phyloP scores from a whole-genome alignment of 2,797 vertebrate species.

The Notoglanidium macrostoma region DNA sequence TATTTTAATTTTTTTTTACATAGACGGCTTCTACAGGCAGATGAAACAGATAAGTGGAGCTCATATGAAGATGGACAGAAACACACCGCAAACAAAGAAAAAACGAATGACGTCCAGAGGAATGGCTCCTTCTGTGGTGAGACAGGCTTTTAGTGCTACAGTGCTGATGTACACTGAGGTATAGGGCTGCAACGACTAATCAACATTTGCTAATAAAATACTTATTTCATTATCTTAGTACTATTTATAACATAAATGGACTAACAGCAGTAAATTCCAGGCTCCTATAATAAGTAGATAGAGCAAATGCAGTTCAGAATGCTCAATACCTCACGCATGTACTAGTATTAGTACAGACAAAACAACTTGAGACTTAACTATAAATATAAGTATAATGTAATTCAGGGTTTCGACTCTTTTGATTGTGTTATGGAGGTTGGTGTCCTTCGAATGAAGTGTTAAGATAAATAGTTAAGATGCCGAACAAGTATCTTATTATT shows the following conservation, averaged over 20 bases:
- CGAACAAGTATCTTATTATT: not conserved
- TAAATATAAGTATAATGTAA: too few relatives aligned
- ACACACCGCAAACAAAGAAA: slow-evolving; percentile 83
- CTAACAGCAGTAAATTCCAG: not conserved
- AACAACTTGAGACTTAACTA: too few relatives aligned
- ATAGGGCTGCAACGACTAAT: not conserved
- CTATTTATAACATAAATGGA: not conserved
- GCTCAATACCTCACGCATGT: not conserved
- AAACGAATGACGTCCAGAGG: slow-evolving; percentile 77
- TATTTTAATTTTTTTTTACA: too few relatives aligned
- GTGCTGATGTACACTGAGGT: not conserved
- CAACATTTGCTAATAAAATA: not conserved
- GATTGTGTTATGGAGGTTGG: not conserved
- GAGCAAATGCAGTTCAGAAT: not conserved
- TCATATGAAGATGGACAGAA: slow-evolving; percentile 85
- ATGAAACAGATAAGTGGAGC: slow-evolving; percentile 94
- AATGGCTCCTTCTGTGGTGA: slow-evolving; percentile 91
- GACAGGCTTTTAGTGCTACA: slow-evolving; percentile 45
- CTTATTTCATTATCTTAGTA: not conserved
- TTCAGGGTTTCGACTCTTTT: not conserved
- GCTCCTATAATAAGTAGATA: not conserved
- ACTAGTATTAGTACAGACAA: too few relatives aligned
- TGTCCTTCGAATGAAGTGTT: not conserved
- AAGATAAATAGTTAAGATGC: not conserved
- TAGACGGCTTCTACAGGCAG: slow-evolving; percentile 94